These are phyloP conservation scores for Pachyuromys duprasi DNA, from an alignment of 2,797 vertebrate species.

Conservation along the genomic window DNA sequence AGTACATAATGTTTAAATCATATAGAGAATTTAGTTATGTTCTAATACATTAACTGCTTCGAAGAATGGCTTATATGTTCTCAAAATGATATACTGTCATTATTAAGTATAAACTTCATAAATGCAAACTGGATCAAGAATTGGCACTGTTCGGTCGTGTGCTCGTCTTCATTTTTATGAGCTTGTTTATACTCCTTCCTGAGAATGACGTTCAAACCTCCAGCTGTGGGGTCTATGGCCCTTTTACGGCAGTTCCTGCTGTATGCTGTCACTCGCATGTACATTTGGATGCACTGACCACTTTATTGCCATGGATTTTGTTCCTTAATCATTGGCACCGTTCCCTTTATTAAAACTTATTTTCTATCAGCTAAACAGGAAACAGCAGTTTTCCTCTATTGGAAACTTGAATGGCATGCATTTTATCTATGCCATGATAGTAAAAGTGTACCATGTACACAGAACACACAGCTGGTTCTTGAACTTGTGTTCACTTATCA, in stretches of 20 bases:
- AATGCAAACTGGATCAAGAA: not conserved
- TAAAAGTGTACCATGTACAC: not conserved
- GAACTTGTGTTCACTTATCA: not conserved
- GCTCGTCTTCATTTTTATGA: not conserved
- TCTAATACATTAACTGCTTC: not conserved
- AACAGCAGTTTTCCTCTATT: not conserved
- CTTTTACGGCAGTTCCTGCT: not conserved
- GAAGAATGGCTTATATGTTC: not conserved
- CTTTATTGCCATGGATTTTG: not conserved
- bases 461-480: not conserved
- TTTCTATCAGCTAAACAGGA: not conserved
- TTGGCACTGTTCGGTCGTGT: not conserved
- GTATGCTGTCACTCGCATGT: not conserved
- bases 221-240: not conserved
- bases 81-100: not conserved
- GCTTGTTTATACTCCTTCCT: not conserved
- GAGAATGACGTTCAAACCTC: not conserved
- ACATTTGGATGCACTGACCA: not conserved
- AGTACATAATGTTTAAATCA: not conserved
- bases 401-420: not conserved
- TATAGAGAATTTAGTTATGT: not conserved
- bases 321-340: not conserved
- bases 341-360: not conserved
- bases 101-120: not conserved
- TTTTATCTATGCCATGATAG: not conserved